Evolutionary conservation across 1,140 invertebrate species (phyloP), one percentile per base, ranked within the genome.

Genomic region (Teleopsis dalmanni): DNA sequence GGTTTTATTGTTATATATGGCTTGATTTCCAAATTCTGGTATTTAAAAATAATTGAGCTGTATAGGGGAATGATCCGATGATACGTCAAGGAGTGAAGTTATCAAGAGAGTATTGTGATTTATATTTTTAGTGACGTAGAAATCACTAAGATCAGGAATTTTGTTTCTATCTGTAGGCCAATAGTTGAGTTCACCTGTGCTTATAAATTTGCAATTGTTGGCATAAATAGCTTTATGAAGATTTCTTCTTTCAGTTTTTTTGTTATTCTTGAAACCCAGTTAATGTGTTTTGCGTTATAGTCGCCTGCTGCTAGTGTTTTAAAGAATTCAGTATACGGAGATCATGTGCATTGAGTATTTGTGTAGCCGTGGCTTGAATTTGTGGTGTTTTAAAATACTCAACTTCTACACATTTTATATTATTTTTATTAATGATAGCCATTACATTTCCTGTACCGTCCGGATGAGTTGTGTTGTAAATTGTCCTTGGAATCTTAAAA

Each of bases 131-230:
- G 36, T 36, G 8, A 72, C 44, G 16, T 58, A 58, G 31, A 67
- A 66, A 27, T 65, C 58, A n/a, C 65, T 11, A 29, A 66, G 14
- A 46, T 65, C 56, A 8, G 62, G 57, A 9, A 49, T 57, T 57
- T 65, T 65, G 19, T 55, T 56, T 19, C 18, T n/a, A 19, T 60
- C 62, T 4, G 55, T 55, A 26, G 65, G 53, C 65, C 57, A 68
- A 38, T 69, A 64, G 0, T 57, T 70, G 1, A 55, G 57, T 46
- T 51, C 14, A 7, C 56, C 54, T 9, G 33, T 34, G 11, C 33
- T 34, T 9, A 34, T 7, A 4, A 14, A 16, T 34, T 11, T 19
- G 7, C 16, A 11, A 7, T 19, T 21, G 16, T 6, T 40, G 8
- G 21, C 43, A 36, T 11, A 44, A 16, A 34, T 34, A 14, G 33